phyloP scores from a whole-genome alignment of 2,113 vertebrate species.

The Dromiciops gliroides region DNA sequence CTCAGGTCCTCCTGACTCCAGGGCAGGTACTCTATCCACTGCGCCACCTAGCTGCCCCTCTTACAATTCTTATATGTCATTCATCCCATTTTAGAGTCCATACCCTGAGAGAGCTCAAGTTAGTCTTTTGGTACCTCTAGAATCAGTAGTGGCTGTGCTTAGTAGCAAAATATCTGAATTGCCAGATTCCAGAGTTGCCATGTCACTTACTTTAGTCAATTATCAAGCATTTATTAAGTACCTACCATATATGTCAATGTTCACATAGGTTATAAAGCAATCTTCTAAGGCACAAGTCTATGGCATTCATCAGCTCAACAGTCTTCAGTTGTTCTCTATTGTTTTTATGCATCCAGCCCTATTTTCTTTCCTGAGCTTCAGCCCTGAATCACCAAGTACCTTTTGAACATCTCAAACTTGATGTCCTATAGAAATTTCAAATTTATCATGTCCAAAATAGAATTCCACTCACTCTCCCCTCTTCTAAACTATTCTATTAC shows the following conservation, averaged over 20 bases:
- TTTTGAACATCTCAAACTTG: background rate
- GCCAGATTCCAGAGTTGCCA: background rate
- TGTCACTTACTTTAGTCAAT: background rate
- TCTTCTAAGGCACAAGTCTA: background rate
- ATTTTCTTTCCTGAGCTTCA: background rate
- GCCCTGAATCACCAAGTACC: background rate
- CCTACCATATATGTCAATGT: background rate
- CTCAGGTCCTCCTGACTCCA: too few relatives aligned
- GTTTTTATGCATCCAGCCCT: background rate
- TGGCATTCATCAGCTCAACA: background rate
- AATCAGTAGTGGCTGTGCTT: background rate
- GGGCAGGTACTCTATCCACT: too few relatives aligned
- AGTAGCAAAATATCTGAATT: background rate
- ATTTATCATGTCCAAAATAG: background rate
- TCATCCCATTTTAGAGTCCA: background rate
- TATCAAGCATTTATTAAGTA: background rate
- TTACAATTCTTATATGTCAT: background rate
- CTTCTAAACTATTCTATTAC: background rate
- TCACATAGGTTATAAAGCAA: background rate
- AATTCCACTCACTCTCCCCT: background rate
- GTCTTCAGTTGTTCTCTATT: background rate
- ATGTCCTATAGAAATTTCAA: background rate
- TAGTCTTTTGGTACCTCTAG: background rate
- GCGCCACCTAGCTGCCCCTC: too few relatives aligned
- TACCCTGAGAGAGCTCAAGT: background rate